Base-by-base conservation (phyloP, 2,888 invertebrate species). In the Steinernema scapterisci region DNA sequence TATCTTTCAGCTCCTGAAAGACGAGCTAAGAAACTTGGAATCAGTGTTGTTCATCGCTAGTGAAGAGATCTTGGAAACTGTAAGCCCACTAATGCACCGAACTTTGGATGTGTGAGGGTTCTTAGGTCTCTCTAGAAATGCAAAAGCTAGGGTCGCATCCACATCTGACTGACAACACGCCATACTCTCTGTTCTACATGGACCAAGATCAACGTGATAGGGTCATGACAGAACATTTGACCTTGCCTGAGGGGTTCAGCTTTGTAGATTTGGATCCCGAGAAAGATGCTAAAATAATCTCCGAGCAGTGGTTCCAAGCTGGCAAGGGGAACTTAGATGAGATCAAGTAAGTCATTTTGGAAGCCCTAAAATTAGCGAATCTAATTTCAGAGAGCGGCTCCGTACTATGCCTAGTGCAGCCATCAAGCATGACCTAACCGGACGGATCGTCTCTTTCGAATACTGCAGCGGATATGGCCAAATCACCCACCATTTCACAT, bases 401-500 rank as follows among this genome's bases (percentile, higher is more conserved):
- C 19, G 23, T 9, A 52, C 16, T 9, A 52, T 52, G 52, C 52
- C 52, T 1, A 52, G 21, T 5, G 52, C 23, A 23, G 52, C 21
- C 16, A 23, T 52, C 11, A 19, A 11, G 11, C 21, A 21, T 23
- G 21, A 52, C 21, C 21, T 1, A 9, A 21, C 52, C 7, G 52
- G 52, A 9, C 52, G 21, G 21, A 52, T 52, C 52, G 52, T 52
- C 19, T 9, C 52, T 23, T 52, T 52, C 21, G 52, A 52, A 23
- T 21, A 19, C 11, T 21, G 23, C 52, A 52, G 52, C 52, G 52
- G 52, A 19, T 19, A 19, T 23, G 52, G 52, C 11, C 52, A 19
- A 3, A n/a, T 52, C n/a, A 52, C 52, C 21, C 52, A 52, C 52
- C 52, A 52, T 19, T 52, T 52, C 52, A 52, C 52, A 5, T 52